Conservation (phyloP, 2,113 vertebrate species). For the Triplophysa dalaica region DNA sequence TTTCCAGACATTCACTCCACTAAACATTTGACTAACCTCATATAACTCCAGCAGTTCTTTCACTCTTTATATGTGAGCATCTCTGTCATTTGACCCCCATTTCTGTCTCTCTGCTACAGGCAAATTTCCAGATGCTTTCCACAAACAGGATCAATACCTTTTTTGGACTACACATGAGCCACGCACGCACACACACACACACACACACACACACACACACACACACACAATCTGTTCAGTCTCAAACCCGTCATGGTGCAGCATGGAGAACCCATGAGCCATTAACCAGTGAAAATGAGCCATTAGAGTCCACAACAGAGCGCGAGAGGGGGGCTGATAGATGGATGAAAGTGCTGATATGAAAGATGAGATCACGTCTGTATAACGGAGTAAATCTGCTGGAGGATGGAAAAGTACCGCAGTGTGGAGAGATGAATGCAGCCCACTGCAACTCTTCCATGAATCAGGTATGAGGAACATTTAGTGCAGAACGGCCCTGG, state of each 20-base stretch:
- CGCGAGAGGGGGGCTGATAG: not conserved
- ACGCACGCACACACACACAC: not conserved
- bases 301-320: slow-evolving; percentile 11
- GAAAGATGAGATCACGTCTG: slow-evolving; percentile 37
- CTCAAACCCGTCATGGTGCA: slow-evolving; percentile 47
- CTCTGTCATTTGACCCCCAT: slow-evolving; percentile 2
- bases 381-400: not conserved
- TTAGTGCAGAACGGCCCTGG: not conserved
- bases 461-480: slow-evolving; percentile 1
- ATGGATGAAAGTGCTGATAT: slow-evolving; percentile 16
- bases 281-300: slow-evolving; percentile 60
- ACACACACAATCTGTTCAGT: slow-evolving; percentile 56
- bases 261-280: slow-evolving; percentile 17
- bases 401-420: slow-evolving; percentile 35
- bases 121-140: slow-evolving; percentile 70
- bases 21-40: too few species aligned
- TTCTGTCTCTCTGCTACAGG: slow-evolving; percentile 27
- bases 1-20: not conserved
- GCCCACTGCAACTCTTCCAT: not conserved
- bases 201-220: slow-evolving; percentile 54
- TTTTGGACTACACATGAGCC: slow-evolving; percentile 69
- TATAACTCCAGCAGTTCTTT: not conserved
- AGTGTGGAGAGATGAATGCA: slow-evolving; percentile 2
- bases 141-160: slow-evolving; percentile 71
- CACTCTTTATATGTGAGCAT: not conserved